These are phyloP conservation scores for Neosilurus hyrtlii DNA, from an alignment of 2,797 vertebrate species.

Conservation along the genomic window DNA sequence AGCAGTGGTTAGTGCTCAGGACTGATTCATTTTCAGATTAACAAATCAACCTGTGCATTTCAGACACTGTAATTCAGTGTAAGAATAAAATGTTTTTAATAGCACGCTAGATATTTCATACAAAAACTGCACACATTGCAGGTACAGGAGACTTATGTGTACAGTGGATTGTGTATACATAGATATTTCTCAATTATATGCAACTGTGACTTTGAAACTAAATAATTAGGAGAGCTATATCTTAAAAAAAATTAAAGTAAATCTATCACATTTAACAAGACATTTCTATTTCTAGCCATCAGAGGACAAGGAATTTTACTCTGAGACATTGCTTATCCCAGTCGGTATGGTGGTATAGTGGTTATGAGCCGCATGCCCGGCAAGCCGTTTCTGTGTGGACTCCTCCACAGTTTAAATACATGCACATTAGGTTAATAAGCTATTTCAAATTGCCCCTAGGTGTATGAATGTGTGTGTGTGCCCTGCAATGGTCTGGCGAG, in stretches of 20 bases:
- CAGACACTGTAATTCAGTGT: neutral
- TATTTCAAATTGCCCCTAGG: no score
- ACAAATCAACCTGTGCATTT: neutral
- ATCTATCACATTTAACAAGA: neutral
- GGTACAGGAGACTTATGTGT: neutral
- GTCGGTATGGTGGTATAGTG: no score
- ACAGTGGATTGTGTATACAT: neutral
- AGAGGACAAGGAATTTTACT: neutral
- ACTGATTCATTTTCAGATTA: neutral
- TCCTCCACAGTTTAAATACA: no score
- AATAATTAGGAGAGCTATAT: neutral
- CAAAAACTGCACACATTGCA: neutral
- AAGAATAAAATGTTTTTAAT: neutral
- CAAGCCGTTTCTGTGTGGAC: no score
- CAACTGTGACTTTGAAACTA: neutral
- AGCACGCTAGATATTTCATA: neutral
- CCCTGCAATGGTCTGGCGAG: no score
- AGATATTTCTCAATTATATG: neutral
- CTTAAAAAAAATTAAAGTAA: neutral
- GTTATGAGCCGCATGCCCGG: no score
- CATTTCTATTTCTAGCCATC: neutral
- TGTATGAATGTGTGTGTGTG: no score
- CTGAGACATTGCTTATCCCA: neutral
- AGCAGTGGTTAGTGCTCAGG: neutral
- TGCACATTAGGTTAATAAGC: no score